A percentile compares a stretch with the other conserved stretches of the same genome.
These are phyloP conservation scores for Bothrops jararaca DNA, from an alignment of 2,113 vertebrate genomes.

Conservation along the genomic window DNA sequence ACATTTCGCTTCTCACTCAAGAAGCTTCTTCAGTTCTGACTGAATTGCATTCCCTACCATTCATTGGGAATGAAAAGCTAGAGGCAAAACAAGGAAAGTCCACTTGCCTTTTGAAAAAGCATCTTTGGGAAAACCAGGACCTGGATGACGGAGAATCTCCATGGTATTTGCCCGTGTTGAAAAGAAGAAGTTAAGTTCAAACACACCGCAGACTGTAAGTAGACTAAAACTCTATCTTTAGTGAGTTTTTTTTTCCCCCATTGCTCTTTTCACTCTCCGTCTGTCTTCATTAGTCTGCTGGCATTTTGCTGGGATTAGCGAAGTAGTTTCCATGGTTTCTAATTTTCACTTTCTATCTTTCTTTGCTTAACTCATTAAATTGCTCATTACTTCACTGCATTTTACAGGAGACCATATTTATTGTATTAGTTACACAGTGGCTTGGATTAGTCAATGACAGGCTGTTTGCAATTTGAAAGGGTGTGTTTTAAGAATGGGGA, in stretches of 20 bases:
- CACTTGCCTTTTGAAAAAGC: neutral
- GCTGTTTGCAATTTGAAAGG: conserved; percentile 63
- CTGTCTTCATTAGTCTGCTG: conserved; percentile 70
- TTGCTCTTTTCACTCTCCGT: conserved; percentile 67
- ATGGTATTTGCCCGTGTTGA: neutral
- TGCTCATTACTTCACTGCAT: conserved; percentile 70
- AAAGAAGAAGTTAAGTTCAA: conserved; percentile 38
- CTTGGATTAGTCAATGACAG: conserved; percentile 70
- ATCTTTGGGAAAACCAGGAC: neutral
- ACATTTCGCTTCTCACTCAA: neutral
- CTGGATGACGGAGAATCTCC: neutral
- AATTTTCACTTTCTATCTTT: conserved; percentile 74
- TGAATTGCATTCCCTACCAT: neutral
- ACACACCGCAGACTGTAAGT: conserved; percentile 22
- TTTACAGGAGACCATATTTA: conserved; percentile 73
- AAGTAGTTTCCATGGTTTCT: conserved; percentile 72
- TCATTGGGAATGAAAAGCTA: neutral
- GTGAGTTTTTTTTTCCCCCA: conserved; percentile 37
- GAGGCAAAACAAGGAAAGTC: neutral
- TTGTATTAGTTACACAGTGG: conserved; percentile 72
- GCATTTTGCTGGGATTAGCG: conserved; percentile 67
- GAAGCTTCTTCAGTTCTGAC: neutral
- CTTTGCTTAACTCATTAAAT: conserved; percentile 73
- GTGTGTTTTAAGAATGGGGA: conserved; percentile 61
- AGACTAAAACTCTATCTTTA: conserved; percentile 45